These are phyloP conservation scores for Lepidocyrtoides sp. DNA, from an alignment of 2,888 invertebrate genomes.

Conservation along the genomic window DNA sequence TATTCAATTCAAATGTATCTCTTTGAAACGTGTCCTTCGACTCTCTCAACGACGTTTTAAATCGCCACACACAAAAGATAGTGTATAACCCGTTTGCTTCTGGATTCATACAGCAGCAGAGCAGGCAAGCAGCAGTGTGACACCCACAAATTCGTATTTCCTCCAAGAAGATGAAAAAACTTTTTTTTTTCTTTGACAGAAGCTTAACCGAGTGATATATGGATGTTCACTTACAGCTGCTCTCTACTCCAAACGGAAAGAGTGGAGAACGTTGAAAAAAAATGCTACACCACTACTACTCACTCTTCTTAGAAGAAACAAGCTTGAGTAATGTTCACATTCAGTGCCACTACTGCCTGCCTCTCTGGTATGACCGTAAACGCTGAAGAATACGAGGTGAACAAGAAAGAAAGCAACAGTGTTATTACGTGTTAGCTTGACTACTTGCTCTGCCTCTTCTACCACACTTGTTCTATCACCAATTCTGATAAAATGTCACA, in stretches of 20 bases:
- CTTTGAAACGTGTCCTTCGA: constrained; percentile 2
- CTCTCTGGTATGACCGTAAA: background rate
- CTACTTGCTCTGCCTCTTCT: constrained; percentile 22
- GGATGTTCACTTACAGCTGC: constrained; percentile 67
- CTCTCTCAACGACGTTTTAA: background rate
- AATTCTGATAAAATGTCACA: constrained; percentile 43
- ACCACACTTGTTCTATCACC: background rate
- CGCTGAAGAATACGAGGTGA: background rate
- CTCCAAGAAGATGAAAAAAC: constrained; percentile 31
- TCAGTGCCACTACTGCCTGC: constrained; percentile 19
- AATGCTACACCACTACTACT: background rate
- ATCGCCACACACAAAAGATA: background rate
- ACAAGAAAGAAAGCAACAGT: constrained; percentile 50
- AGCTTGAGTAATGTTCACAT: constrained; percentile 57
- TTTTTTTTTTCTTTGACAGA: constrained; percentile 54
- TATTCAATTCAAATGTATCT: constrained; percentile 34
- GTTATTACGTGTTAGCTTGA: constrained; percentile 30
- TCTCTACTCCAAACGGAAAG: constrained; percentile 58
- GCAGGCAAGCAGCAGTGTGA: background rate
- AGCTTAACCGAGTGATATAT: constrained; percentile 71
- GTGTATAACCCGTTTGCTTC: background rate
- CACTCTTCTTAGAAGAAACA: constrained; percentile 3
- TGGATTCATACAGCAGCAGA: background rate
- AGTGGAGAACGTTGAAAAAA: constrained; percentile 39
- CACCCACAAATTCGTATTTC: constrained; percentile 53